Base-by-base conservation (phyloP, 2,888 invertebrate genomes). In the Allolobophora icterica region DNA sequence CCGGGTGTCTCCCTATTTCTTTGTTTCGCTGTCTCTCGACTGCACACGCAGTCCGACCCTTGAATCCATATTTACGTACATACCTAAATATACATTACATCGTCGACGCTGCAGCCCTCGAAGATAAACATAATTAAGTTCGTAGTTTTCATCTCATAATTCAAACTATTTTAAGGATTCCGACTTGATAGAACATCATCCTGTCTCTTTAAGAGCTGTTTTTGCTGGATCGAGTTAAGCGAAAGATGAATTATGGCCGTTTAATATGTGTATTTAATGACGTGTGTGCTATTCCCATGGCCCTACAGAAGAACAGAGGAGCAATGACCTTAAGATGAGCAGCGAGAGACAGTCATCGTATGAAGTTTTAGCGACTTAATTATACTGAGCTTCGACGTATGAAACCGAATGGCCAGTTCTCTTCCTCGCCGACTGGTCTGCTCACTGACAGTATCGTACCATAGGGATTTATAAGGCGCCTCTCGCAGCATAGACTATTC, bases 51-150 rank as follows among this genome's bases (percentile, higher is more conserved):
- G 71, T n/a, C 30, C n/a, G 71, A 71, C 30, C 71, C n/a, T 71
- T 71, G 71, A 71, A 71, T 4, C n/a, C 71, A n/a, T 71, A n/a
- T 71, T 71, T 71, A 71, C 71, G 5, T 30, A 71, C 30, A 71
- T 8, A n/a, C 11, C 2, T 17, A 8, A 5, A 52, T 24, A 19
- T 24, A 21, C 52, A 21, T 24, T 52, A 17, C 52, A 71, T 8
- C 6, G n/a, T 13, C 71, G 2, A 11, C 71, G 58, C 3, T 52
- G 52, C 45, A 45, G 52, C 52, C 52, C 30, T 71, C 0, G 30
- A 71, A 71, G 30, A 71, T 71, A 71, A 71, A 71, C 71, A 71
- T n/a, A 71, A 71, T 71, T 71, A 71, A 71, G n/a, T 71, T 30
- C 30, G 8, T n/a, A n/a, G 71, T 71, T 71, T 71, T n/a, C 71